A percentile compares a stretch with the other conserved stretches of the same genome.
phyloP scores from a whole-genome alignment of 2,888 invertebrate genomes.

The Lasioglossum malachurum region DNA sequence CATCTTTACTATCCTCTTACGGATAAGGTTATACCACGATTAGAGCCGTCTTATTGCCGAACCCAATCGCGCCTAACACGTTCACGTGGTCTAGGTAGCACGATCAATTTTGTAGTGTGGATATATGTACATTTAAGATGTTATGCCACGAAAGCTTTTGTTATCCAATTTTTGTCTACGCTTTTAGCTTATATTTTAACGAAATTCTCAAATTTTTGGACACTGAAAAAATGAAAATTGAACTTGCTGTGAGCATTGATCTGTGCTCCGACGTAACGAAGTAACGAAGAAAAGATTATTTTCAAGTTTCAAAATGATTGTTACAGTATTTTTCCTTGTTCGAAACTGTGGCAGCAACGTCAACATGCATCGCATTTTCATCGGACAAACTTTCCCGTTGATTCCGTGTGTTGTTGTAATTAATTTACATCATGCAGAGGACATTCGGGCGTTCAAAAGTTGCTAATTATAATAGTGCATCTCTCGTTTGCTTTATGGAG shows the following conservation, averaged over 20 bases:
- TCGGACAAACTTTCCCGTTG: not conserved
- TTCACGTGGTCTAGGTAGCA: constrained; percentile 42
- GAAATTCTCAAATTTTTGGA: not conserved
- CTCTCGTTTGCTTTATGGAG: not conserved
- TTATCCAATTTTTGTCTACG: not conserved
- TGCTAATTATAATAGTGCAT: not conserved
- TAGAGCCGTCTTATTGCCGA: constrained; percentile 44
- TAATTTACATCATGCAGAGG: not conserved
- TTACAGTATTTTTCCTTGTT: not conserved
- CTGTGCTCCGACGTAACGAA: not conserved
- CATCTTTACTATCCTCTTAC: constrained; percentile 39
- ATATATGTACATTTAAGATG: not conserved
- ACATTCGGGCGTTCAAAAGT: not conserved
- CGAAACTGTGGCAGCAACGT: not conserved
- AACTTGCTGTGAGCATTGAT: not conserved
- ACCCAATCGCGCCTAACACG: constrained; percentile 46
- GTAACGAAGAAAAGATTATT: not conserved
- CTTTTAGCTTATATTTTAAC: not conserved
- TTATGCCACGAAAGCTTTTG: not conserved
- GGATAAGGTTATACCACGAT: constrained; percentile 46
- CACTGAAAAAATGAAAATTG: not conserved
- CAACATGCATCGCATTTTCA: not conserved
- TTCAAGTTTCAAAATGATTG: no score
- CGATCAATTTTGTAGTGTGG: constrained; percentile 49
- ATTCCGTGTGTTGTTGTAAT: not conserved